phyloP scores from a whole-genome alignment of 2,888 invertebrate genomes.

The Cryptocheilus praepositus region DNA sequence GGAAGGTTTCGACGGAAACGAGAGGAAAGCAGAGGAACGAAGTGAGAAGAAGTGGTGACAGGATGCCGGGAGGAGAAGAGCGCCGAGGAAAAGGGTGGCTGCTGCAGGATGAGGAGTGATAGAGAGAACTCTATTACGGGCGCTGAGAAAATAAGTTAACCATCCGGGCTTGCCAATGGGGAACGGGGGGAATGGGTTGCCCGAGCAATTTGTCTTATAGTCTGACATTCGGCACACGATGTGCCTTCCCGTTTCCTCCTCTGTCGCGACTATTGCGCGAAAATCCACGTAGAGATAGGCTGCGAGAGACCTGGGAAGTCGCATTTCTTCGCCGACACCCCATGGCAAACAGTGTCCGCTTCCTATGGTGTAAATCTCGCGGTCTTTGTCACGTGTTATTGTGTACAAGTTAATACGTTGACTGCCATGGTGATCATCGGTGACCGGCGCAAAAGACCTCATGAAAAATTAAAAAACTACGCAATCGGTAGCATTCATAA shows the following conservation, averaged over 20 bases:
- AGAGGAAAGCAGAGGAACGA: not conserved
- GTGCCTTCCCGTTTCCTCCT: constrained; percentile 9
- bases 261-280: not conserved
- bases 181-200: constrained; percentile 17
- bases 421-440: too few relatives aligned
- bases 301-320: too few relatives aligned
- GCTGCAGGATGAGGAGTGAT: not conserved
- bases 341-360: too few relatives aligned
- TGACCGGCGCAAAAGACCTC: too few relatives aligned
- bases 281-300: constrained; percentile 43
- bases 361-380: too few relatives aligned
- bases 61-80: not conserved
- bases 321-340: too few relatives aligned
- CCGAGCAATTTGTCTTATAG: constrained; percentile 41
- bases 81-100: not conserved
- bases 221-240: constrained; percentile 25
- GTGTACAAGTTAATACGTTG: too few relatives aligned
- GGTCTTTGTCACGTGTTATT: too few relatives aligned
- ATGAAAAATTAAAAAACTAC: too few relatives aligned
- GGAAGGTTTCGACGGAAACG: too few relatives aligned
- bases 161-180: constrained; percentile 36
- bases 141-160: constrained; percentile 45
- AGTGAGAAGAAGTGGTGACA: not conserved
- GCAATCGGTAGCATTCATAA: too few relatives aligned
- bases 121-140: constrained; percentile 32